These are phyloP conservation scores for Terrapene triunguis DNA, from an alignment of 2,113 vertebrate genomes.

Conservation along the genomic window DNA sequence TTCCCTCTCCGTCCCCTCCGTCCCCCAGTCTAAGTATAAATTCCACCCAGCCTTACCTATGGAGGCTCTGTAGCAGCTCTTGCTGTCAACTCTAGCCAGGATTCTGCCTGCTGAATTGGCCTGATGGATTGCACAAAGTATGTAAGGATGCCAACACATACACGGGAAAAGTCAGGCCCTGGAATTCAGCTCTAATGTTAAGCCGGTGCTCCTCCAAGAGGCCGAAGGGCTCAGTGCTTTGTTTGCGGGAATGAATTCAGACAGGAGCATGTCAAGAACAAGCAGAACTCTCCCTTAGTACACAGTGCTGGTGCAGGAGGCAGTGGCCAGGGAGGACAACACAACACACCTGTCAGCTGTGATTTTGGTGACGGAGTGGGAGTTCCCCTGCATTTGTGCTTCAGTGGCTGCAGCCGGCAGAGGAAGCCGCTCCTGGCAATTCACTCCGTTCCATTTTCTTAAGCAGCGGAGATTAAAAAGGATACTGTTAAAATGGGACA, in stretches of 20 bases:
- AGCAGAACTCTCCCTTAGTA: not conserved
- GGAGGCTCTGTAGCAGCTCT: not conserved
- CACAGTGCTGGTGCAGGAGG: not conserved
- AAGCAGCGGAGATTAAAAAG: too few relatives aligned
- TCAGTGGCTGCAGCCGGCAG: not conserved
- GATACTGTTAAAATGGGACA: not conserved
- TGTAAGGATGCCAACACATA: not conserved
- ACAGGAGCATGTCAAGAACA: not conserved
- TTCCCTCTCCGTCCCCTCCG: not conserved
- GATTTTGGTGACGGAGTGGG: not conserved
- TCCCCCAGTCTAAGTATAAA: not conserved
- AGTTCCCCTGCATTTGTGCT: not conserved
- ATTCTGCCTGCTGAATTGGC: not conserved
- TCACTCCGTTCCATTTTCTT: not conserved
- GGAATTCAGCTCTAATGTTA: not conserved
- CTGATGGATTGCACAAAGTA: not conserved
- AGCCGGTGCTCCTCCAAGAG: not conserved
- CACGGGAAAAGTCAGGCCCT: not conserved
- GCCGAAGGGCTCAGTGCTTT: not conserved
- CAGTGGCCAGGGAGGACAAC: not conserved
- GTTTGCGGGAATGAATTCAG: not conserved
- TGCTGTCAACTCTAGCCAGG: not conserved
- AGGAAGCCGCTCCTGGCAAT: accelerated
- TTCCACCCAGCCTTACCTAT: not conserved
- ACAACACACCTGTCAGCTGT: not conserved